Percentiles rank a stretch among this genome's conserved stretches.
phyloP scores from a whole-genome alignment of 2,888 invertebrate species.

The Anticlea derivata region DNA sequence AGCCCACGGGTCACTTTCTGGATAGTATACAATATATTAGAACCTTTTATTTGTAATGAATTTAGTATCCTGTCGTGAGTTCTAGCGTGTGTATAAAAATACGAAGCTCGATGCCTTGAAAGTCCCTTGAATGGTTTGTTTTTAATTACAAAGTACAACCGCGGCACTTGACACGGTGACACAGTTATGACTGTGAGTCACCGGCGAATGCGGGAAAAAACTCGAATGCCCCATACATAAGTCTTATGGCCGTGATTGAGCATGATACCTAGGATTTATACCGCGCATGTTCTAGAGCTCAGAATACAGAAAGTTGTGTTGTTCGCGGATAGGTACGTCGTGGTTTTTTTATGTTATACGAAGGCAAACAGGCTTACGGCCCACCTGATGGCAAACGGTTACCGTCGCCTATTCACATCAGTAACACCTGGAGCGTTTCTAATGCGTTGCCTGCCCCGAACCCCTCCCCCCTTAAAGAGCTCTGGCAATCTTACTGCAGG shows the following conservation, averaged over 20 bases:
- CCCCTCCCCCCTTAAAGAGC: no score
- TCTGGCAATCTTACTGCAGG: no score
- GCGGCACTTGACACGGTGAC: conserved; percentile 43
- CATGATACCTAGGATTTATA: conserved; percentile 3
- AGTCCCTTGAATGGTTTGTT: conserved; percentile 33
- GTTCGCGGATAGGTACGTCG: no score
- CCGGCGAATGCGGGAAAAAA: conserved; percentile 44
- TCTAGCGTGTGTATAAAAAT: conserved; percentile 2
- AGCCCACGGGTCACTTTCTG: no score
- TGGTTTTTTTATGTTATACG: no score
- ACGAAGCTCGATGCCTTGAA: conserved; percentile 25
- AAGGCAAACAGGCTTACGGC: no score
- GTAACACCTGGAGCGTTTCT: no score
- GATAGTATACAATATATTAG: no score
- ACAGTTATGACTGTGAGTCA: conserved; percentile 48
- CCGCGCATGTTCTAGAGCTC: neutral
- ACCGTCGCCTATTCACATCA: no score
- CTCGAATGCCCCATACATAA: conserved; percentile 37
- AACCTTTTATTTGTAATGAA: neutral
- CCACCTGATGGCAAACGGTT: no score
- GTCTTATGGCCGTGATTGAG: conserved; percentile 8
- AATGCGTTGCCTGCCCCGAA: no score
- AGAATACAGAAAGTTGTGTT: no score
- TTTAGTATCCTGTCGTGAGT: neutral
- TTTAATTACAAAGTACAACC: conserved; percentile 33